Conservation (phyloP, 1,140 invertebrate genomes). For the Sycophaga agraensis region DNA sequence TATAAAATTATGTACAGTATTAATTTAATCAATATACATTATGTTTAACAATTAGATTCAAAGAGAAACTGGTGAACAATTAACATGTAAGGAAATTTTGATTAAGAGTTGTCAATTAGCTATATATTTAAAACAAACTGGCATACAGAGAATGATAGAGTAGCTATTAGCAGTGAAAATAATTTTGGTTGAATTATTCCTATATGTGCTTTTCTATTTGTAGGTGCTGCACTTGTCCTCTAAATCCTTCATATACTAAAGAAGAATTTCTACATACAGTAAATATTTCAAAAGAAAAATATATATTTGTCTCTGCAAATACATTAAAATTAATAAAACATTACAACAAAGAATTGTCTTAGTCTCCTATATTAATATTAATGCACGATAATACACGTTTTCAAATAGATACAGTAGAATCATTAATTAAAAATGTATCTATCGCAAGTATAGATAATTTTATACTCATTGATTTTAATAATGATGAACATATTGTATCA, state of each 20-base stretch:
- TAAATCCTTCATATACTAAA: constrained; percentile 39
- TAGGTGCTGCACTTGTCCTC: constrained; percentile 64
- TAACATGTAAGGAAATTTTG: constrained; percentile 54
- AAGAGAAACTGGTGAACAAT: constrained; percentile 52
- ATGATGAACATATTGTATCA: constrained; percentile 47
- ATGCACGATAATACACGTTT: constrained; percentile 17
- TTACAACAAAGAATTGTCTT: constrained; percentile 31
- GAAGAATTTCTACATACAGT: constrained; percentile 57
- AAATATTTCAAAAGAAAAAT: constrained; percentile 57
- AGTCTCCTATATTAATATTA: constrained; percentile 34
- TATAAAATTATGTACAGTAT: neutral
- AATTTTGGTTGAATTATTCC: constrained; percentile 60
- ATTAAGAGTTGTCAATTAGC: constrained; percentile 54
- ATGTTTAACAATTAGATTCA: constrained; percentile 53
- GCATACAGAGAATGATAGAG: constrained; percentile 59
- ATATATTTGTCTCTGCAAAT: constrained; percentile 45
- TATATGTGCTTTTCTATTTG: constrained; percentile 59
- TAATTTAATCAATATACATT: neutral
- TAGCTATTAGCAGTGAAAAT: constrained; percentile 67
- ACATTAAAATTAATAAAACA: constrained; percentile 17
- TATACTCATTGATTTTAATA: constrained; percentile 35
- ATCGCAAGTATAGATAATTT: constrained; percentile 23
- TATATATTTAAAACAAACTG: constrained; percentile 51
- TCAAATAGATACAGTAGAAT: constrained; percentile 25
- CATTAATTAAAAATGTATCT: constrained; percentile 23